Evolutionary conservation across 64 coral and sea anemone genomes (phyloP), one percentile per base, ranked within the genome.

Genomic region (Actinia tenebrosa): DNA sequence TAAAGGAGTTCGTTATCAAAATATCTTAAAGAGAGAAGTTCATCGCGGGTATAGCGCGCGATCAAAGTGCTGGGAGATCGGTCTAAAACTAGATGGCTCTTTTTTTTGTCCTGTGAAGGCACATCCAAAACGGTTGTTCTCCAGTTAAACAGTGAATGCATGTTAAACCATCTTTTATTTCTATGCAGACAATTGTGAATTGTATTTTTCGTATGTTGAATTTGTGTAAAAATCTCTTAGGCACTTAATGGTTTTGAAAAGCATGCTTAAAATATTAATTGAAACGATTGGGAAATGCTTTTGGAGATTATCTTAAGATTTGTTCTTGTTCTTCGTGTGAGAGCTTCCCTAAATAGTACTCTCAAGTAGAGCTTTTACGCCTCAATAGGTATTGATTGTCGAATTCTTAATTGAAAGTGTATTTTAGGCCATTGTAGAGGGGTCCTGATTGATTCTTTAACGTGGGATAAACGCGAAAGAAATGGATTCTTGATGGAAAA

Each of bases 371-470:
- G 25, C 27, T 75, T 75, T 75, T 75, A 75, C 26, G 1, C 23
- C 25, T 75, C 23, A 75, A 75, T 30, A 75, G 69, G 69, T 14
- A 27, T 75, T 75, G 42, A 75, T 75, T 75, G 69, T 75, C 23
- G 27, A 75, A 75, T 75, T 26, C 69, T 75, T 75, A 75, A 75
- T 75, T 75, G 69, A 75, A 75, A 75, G 27, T 37, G 25, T 75
- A 19, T 22, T 42, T 75, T 42, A 3, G 9, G 69, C 69, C 27
- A 75, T 75, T 75, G 26, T 75, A 75, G 69, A 72, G 69, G 4
- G 26, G 69, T 37, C 2, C 23, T 72, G 69, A 75, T 75, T 75
- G 69, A 75, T 75, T 75, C 69, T 75, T 75, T 75, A 30, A 75
- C 69, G 13, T 42, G 1, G 25, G 27, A 30, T 75, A 69, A 69